Percentiles rank a stretch among this genome's conserved stretches.
phyloP scores from a whole-genome alignment of 2,888 invertebrate species.

The Atethmia centrago region DNA sequence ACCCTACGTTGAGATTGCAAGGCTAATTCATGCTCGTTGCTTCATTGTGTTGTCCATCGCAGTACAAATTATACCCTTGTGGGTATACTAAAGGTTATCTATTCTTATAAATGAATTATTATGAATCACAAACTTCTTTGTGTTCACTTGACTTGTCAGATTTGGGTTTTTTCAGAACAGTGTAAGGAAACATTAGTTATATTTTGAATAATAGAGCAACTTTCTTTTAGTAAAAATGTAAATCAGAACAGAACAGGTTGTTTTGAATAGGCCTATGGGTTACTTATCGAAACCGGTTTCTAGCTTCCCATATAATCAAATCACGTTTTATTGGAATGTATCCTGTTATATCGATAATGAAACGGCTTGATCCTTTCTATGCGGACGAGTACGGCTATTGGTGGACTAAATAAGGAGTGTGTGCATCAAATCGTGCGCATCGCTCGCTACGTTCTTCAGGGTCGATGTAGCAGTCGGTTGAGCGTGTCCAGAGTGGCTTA shows the following conservation, averaged over 20 bases:
- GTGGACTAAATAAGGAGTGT: constrained; percentile 78
- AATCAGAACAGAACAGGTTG: constrained; percentile 20
- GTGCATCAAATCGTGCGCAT: constrained; percentile 70
- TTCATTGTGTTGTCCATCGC: constrained; percentile 58
- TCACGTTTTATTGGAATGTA: constrained; percentile 74
- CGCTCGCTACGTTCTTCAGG: constrained; percentile 72
- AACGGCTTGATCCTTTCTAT: constrained; percentile 72
- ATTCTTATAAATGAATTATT: constrained; percentile 26
- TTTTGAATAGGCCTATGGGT: constrained; percentile 35
- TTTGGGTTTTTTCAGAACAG: constrained; percentile 3
- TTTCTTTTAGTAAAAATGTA: constrained; percentile 15
- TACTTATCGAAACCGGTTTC: constrained; percentile 61
- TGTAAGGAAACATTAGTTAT: not conserved
- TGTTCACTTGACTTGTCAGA: constrained; percentile 7
- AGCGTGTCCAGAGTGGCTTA: constrained; percentile 68
- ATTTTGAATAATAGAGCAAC: not conserved
- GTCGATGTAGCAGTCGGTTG: constrained; percentile 78
- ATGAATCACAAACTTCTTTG: constrained; percentile 42
- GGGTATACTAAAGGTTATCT: constrained; percentile 46
- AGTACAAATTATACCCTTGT: constrained; percentile 65
- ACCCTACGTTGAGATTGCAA: constrained; percentile 53
- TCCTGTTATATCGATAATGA: constrained; percentile 71
- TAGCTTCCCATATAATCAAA: constrained; percentile 64
- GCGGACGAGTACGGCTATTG: constrained; percentile 68
- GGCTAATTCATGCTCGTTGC: constrained; percentile 56